Percentiles rank a stretch among this genome's conserved stretches.
Evolutionary conservation across 2,113 vertebrate genomes (phyloP).

Genomic region (Oryzias melastigma): DNA sequence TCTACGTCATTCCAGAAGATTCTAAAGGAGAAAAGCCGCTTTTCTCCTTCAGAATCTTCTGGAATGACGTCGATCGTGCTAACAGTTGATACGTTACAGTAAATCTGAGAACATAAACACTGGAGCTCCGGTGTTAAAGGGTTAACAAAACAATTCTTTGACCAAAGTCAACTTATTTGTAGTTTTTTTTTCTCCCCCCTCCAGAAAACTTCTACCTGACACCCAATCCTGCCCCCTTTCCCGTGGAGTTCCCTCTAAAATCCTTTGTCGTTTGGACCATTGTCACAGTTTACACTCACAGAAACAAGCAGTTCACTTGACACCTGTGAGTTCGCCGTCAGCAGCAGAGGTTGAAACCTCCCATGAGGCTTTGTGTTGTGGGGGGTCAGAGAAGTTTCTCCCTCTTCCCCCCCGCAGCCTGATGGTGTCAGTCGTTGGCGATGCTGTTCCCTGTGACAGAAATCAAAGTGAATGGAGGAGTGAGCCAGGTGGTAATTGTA

Average conservation of each 20-base stretch:
- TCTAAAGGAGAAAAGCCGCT: too few species aligned
- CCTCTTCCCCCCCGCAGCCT: background rate
- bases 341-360: conserved; percentile 21
- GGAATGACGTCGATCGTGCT: too few species aligned
- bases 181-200: background rate
- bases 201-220: background rate
- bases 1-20: too few species aligned
- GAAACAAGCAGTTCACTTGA: background rate
- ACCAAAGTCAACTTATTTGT: background rate
- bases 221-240: background rate
- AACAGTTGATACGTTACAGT: too few species aligned
- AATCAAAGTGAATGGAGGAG: conserved; percentile 64
- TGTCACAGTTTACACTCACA: conserved; percentile 2
- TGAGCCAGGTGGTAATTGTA: conserved; percentile 59
- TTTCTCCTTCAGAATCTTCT: too few species aligned
- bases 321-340: conserved; percentile 7
- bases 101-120: too few species aligned
- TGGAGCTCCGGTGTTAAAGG: too few species aligned
- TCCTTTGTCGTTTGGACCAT: background rate
- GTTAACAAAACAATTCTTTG: too few species aligned
- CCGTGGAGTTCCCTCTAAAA: conserved; percentile 1
- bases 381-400: conserved; percentile 27
- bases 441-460: conserved; percentile 39
- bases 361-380: conserved; percentile 41
- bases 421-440: conserved; percentile 39